phyloP scores from a whole-genome alignment of 1,140 invertebrate species.

The Ylistrum balloti region DNA sequence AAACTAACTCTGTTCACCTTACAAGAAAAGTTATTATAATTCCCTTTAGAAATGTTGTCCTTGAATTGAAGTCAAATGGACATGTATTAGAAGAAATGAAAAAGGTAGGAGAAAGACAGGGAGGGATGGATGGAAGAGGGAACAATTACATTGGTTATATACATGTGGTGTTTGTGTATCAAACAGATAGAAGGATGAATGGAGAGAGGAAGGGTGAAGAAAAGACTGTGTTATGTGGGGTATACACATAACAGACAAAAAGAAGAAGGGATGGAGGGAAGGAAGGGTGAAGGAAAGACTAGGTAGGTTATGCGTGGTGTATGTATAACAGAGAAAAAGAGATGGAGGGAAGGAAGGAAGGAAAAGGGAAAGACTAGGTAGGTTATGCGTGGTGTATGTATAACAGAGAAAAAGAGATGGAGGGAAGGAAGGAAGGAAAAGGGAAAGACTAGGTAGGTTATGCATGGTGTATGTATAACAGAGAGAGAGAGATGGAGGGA shows the following conservation, averaged over 20 bases:
- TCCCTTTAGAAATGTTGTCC: too few species aligned
- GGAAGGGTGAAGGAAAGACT: not conserved
- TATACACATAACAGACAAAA: not conserved
- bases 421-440: slow-evolving; percentile 18
- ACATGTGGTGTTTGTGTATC: too few species aligned
- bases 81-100: too few species aligned
- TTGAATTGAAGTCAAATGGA: too few species aligned
- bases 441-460: not conserved
- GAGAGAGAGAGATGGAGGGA: slow-evolving; percentile 56
- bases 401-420: slow-evolving; percentile 42
- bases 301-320: too few species aligned
- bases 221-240: too few species aligned
- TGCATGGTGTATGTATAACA: slow-evolving; percentile 21
- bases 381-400: slow-evolving; percentile 28
- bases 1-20: too few species aligned
- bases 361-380: not conserved
- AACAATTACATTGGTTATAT: too few species aligned
- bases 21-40: too few species aligned
- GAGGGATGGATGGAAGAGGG: not conserved
- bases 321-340: not conserved
- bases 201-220: not conserved
- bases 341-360: not conserved
- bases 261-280: not conserved
- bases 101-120: not conserved
- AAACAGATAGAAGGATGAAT: too few species aligned